phyloP scores from a whole-genome alignment of 2,888 invertebrate species.

The Choristoneura rosaceana region DNA sequence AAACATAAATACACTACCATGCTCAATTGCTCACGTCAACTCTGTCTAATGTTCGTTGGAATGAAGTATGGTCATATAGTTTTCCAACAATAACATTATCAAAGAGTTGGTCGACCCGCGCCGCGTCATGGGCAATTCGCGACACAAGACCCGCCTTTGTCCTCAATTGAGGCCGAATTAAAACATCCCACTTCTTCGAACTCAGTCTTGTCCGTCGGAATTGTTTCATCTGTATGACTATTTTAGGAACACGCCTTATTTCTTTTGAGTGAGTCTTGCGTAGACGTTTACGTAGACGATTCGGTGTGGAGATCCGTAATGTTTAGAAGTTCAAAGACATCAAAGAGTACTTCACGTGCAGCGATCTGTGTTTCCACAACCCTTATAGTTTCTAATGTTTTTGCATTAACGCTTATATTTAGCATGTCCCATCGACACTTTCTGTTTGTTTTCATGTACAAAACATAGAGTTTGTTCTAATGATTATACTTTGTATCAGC shows the following conservation, averaged over 20 bases:
- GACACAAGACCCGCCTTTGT: conserved; percentile 50
- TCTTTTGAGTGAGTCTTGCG: conserved; percentile 23
- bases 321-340: conserved; percentile 31
- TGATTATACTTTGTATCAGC: conserved; percentile 3
- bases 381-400: neutral
- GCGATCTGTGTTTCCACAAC: neutral
- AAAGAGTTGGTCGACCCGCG: conserved; percentile 13
- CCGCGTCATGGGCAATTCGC: conserved; percentile 48
- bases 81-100: conserved; percentile 1
- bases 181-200: conserved; percentile 56
- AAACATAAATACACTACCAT: too few relatives aligned
- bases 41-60: neutral
- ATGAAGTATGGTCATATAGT: conserved; percentile 5
- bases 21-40: neutral
- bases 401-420: neutral
- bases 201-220: conserved; percentile 43
- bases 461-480: neutral
- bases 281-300: conserved; percentile 6
- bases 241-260: conserved; percentile 21
- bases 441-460: neutral
- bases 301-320: conserved; percentile 22
- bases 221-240: conserved; percentile 34
- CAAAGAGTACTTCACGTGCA: conserved; percentile 8
- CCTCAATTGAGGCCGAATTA: conserved; percentile 56
- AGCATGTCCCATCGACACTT: neutral